Conservation (phyloP, 2,797 vertebrate species). For the Lithobates pipiens region DNA sequence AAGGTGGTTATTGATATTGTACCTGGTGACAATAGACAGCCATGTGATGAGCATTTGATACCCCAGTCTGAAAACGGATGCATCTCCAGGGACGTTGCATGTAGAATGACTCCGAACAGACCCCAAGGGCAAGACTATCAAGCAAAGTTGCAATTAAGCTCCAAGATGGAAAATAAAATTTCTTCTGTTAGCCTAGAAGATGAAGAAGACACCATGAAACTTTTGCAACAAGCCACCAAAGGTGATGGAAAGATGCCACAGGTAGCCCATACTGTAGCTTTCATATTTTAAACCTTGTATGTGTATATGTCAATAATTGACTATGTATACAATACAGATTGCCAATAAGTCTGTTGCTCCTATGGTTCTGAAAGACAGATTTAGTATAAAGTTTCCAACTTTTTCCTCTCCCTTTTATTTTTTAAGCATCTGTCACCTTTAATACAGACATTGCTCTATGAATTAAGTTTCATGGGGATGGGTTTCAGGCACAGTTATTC, state of each 20-base stretch:
- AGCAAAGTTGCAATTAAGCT: conserved; percentile 46
- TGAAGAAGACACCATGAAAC: conserved; percentile 76
- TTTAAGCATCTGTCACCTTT: too few relatives aligned
- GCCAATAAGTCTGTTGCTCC: too few relatives aligned
- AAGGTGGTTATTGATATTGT: conserved; percentile 84
- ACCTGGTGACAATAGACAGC: conserved; percentile 66
- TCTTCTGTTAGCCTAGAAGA: conserved; percentile 59
- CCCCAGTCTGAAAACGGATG: conserved; percentile 64
- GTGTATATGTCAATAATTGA: background rate
- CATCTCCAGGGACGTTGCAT: background rate
- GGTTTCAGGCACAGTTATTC: too few relatives aligned
- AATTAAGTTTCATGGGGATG: too few relatives aligned
- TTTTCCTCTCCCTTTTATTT: too few relatives aligned
- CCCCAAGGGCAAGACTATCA: conserved; percentile 64
- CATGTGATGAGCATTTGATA: conserved; percentile 62
- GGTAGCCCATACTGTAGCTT: conserved; percentile 62
- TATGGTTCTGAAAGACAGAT: too few relatives aligned
- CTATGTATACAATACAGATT: background rate
- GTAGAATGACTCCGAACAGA: conserved; percentile 13
- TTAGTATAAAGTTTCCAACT: too few relatives aligned
- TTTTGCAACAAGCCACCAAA: conserved; percentile 71
- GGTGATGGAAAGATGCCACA: conserved; percentile 59
- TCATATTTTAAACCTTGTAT: background rate
- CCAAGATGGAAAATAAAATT: conserved; percentile 61
- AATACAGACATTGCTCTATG: too few relatives aligned